These are phyloP conservation scores for Lepidostoma basale DNA, from an alignment of 1,140 invertebrate genomes.

Conservation along the genomic window DNA sequence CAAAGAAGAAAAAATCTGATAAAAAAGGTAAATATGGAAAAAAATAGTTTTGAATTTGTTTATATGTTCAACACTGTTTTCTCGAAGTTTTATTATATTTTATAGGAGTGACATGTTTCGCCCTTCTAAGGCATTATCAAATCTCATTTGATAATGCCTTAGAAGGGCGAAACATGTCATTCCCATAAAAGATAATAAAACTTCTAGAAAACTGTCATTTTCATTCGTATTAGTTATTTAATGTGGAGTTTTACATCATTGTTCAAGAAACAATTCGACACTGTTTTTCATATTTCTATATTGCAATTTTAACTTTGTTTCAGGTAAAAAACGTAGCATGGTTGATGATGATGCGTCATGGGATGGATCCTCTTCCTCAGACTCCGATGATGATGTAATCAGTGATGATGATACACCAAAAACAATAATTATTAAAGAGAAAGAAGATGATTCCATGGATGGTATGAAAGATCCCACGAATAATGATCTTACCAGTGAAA, in stretches of 20 bases:
- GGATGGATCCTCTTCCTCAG: conserved; percentile 57
- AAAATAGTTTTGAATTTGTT: not conserved
- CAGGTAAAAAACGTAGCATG: conserved; percentile 43
- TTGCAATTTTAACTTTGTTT: too few relatives aligned
- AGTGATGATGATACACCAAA: conserved; percentile 58
- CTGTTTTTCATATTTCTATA: too few relatives aligned
- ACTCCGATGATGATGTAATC: conserved; percentile 61
- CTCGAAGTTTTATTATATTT: too few relatives aligned
- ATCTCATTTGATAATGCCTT: too few relatives aligned
- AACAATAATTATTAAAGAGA: conserved; percentile 63
- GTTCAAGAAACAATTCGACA: too few relatives aligned
- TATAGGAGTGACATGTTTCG: too few relatives aligned
- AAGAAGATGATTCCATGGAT: conserved; percentile 58
- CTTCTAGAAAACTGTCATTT: too few relatives aligned
- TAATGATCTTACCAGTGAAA: conserved; percentile 50
- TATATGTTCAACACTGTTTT: not conserved
- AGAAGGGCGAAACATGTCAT: too few relatives aligned
- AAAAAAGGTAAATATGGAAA: conserved; percentile 49
- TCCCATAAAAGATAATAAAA: too few relatives aligned
- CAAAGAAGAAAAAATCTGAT: conserved; percentile 54
- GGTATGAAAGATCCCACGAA: conserved; percentile 57
- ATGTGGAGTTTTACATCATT: too few relatives aligned
- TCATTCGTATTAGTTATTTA: too few relatives aligned
- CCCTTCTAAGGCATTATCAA: too few relatives aligned
- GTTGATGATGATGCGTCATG: conserved; percentile 57